Evolutionary conservation across 2,113 vertebrate species (phyloP), one percentile per base, ranked within the genome.

Genomic region (Colinus virginianus): DNA sequence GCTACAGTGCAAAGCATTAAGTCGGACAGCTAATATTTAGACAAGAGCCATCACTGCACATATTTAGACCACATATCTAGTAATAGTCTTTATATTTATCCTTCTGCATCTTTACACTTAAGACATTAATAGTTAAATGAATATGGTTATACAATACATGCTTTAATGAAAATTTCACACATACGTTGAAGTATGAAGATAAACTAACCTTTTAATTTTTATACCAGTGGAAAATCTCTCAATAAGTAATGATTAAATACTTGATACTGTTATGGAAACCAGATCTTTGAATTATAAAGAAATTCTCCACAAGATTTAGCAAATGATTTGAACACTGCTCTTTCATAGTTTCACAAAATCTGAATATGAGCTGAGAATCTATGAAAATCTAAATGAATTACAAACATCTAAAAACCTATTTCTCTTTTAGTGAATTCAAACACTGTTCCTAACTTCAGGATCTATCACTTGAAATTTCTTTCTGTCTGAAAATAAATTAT

Each of bases 21-120:
- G 55, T 30, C 63, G 83, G 67, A 87, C 56, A 90, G 79, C 53
- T 93, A 88, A 93, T 95, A 90, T 93, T 96, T 80, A 94, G 85
- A 79, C 59, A 92, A 87, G 87, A 94, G 90, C 86, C 84, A 23
- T 63, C 68, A 74, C 67, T 77, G 91, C 36, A 70, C 83, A 43
- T 63, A 93, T 83, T 92, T 78, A 93, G 63, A 75, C 64, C 48
- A 32, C 18, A 45, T 23, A 94, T 6, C n/a, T 78, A 71, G 55
- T 46, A 89, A 87, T 49, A 81, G 48, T 87, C 94, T 90, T 75
- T 49, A 28, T 55, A 26, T 90, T 89, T 87, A 92, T 51, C 12
- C 25, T 63, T 85, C 78, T 56, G 75, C 56, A 78, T 85, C 55
- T 78, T 87, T n/a, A 59, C 66, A 82, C 75, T n/a, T 19, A 67